Evolutionary conservation across 2,888 invertebrate species (phyloP), one percentile per base, ranked within the genome.

Genomic region (Liopterus haemorrhoidalis): DNA sequence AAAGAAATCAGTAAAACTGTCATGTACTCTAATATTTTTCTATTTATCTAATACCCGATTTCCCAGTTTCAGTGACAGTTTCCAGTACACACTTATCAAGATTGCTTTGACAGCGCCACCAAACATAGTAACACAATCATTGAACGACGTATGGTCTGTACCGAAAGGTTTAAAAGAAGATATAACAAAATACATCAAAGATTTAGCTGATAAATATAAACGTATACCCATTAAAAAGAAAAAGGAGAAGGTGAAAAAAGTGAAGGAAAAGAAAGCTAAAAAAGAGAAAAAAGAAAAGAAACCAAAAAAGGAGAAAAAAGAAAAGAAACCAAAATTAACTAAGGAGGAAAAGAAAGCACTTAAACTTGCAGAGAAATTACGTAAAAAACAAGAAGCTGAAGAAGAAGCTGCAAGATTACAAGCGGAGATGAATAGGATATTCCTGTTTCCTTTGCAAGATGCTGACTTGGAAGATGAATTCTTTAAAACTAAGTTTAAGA

Each of bases 391-490:
- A 19, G 19, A 27, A 22, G 45, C 15, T 11, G 32, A 32, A 39
- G 16, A 22, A 33, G 61, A 63, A 39, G 59, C 53, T 30, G 59
- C 62, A 48, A 30, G 38, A 40, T 28, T 52, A 16, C 55, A 41
- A 39, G 50, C 50, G 4, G 62, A 61, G 46, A 64, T 63, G 49
- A 61, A 67, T 46, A 59, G 54, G 41, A 50, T 54, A 19, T 64
- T 60, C 40, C 55, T 68, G 57, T 66, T 65, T 57, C 68, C 68
- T 1, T 48, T 68, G 9, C 57, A 54, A 5, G 63, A 67, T 28
- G 67, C 65, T 2, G 64, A 60, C 2, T 54, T 59, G 22, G 64
- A 64, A 45, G 66, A 66, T 46, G 53, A 57, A 2, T 63, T 69
- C 40, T 67, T 64, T 49, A 53, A 51, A 46, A 49, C 45, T 5